phyloP scores from a whole-genome alignment of 2,888 invertebrate species.

The Noctua fimbriata region DNA sequence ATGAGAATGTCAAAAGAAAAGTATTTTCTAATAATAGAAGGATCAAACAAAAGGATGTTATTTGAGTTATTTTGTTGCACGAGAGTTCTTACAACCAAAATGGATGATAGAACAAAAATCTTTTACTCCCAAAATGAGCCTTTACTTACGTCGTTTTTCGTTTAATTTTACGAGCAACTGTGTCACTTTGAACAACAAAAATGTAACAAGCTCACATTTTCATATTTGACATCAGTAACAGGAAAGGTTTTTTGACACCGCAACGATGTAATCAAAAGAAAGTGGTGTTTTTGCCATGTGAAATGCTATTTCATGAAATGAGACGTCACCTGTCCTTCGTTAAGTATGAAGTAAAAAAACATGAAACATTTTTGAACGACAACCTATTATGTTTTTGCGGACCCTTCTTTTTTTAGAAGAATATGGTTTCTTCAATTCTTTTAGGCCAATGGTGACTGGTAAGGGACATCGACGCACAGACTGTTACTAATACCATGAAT shows the following conservation, averaged over 20 bases:
- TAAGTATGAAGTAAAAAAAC: not conserved
- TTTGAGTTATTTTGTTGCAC: constrained; percentile 49
- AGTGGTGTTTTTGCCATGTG: constrained; percentile 29
- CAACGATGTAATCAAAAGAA: constrained; percentile 45
- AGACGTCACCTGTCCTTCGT: constrained; percentile 9
- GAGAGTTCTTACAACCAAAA: constrained; percentile 46
- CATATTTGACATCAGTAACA: constrained; percentile 48
- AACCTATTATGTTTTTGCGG: not conserved
- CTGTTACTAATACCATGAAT: not conserved
- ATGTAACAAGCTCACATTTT: constrained; percentile 66
- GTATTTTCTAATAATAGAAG: constrained; percentile 30
- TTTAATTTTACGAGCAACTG: constrained; percentile 62
- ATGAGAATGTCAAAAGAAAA: constrained; percentile 9
- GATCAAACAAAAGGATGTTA: constrained; percentile 42
- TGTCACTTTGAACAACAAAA: constrained; percentile 55
- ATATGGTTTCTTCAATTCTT: constrained; percentile 4
- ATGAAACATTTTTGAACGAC: not conserved
- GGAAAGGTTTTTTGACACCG: constrained; percentile 33
- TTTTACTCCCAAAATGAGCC: constrained; percentile 63
- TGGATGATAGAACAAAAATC: constrained; percentile 41
- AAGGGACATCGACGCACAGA: not conserved
- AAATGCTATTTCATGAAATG: constrained; percentile 30
- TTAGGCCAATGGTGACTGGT: not conserved
- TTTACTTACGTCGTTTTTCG: constrained; percentile 54
- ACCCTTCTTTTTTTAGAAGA: not conserved